These are phyloP conservation scores for Falcaria lacertinaria DNA, from an alignment of 2,888 invertebrate genomes.

Conservation along the genomic window DNA sequence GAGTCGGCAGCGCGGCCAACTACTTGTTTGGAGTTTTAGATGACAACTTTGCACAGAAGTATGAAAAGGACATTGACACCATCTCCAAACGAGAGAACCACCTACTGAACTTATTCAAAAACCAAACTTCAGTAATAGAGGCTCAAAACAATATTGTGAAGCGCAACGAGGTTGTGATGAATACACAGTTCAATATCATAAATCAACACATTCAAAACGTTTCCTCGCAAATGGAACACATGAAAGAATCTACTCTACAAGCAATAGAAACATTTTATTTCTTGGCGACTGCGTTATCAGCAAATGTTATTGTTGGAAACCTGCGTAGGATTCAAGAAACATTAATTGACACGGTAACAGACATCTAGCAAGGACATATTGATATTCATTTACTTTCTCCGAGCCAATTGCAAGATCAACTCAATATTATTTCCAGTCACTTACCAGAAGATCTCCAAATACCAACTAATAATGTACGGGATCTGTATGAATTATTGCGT, in stretches of 20 bases:
- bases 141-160: conserved; percentile 7
- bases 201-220: background rate
- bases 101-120: conserved; percentile 2
- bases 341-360: background rate
- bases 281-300: background rate
- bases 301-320: background rate
- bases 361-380: conserved; percentile 5
- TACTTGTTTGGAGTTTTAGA: conserved; percentile 12
- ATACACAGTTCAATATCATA: conserved; percentile 1
- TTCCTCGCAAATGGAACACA: no score
- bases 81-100: conserved; percentile 4
- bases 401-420: conserved; percentile 3
- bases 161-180: conserved; percentile 3
- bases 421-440: conserved; percentile 4
- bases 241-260: background rate
- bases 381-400: conserved; percentile 4
- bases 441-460: conserved; percentile 3
- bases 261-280: background rate
- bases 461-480: background rate
- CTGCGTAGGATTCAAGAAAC: conserved; percentile 1
- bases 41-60: conserved; percentile 10
- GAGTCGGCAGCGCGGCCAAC: conserved; percentile 3
- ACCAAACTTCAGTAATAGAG: conserved; percentile 9
- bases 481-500: background rate
- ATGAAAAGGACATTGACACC: conserved; percentile 7